These are phyloP conservation scores for Trichosurus vulpecula DNA, from an alignment of 2,797 vertebrate genomes.

Conservation along the genomic window DNA sequence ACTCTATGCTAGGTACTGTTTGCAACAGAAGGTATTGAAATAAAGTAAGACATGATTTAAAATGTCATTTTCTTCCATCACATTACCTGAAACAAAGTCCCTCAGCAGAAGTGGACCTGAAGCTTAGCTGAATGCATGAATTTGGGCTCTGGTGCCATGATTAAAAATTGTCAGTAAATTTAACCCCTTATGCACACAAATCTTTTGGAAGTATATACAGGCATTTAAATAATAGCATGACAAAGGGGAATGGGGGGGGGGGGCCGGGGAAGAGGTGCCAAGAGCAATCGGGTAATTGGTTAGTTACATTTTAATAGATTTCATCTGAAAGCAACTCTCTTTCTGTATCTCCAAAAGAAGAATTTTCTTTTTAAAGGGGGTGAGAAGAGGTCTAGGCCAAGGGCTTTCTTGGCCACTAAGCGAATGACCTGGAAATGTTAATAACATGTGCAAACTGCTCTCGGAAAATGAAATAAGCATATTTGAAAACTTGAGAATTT, in stretches of 20 bases:
- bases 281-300: background rate
- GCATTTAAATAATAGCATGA: accelerated
- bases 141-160: background rate
- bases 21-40: conserved; percentile 37
- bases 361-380: background rate
- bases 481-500: conserved; percentile 15
- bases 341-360: background rate
- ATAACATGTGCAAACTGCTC: background rate
- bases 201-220: background rate
- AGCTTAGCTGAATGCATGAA: background rate
- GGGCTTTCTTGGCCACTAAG: background rate
- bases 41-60: conserved; percentile 42
- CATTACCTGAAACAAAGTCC: conserved; percentile 37
- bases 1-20: conserved; percentile 39
- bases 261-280: background rate
- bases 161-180: conserved; percentile 36
- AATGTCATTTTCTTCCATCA: conserved; percentile 35
- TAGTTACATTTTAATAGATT: background rate
- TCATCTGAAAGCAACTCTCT: background rate
- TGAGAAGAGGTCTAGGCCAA: background rate
- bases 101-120: background rate
- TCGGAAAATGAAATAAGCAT: background rate
- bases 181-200: conserved; percentile 4
- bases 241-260: background rate
- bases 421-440: background rate